Conservation (phyloP, 2,113 vertebrate genomes). For the Thermophis baileyi region DNA sequence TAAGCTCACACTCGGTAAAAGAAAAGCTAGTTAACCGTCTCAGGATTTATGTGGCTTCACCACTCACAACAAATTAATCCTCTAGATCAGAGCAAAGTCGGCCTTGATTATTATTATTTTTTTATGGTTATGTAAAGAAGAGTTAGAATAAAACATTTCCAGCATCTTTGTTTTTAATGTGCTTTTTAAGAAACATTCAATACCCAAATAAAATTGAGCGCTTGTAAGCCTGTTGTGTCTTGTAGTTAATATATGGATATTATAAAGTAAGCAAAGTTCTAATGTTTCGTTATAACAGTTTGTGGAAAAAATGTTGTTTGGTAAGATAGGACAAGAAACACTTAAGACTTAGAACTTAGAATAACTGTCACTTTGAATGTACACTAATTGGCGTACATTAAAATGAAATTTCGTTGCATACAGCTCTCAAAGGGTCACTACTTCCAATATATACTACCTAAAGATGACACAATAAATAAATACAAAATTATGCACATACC, state of each 20-base stretch:
- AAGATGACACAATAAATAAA: no score
- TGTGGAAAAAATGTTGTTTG: background rate
- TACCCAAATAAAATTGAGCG: background rate
- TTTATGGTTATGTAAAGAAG: background rate
- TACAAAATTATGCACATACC: no score
- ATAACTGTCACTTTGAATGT: no score
- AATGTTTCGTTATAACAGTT: background rate
- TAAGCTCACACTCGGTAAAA: conserved; percentile 1
- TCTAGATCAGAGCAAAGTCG: background rate
- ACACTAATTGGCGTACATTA: no score
- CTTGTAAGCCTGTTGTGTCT: background rate
- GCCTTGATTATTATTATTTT: no score
- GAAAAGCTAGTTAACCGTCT: conserved; percentile 15
- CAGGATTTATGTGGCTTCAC: conserved; percentile 9
- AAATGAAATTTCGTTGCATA: no score
- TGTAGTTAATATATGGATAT: background rate
- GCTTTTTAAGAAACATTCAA: background rate
- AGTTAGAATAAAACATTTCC: background rate
- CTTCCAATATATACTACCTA: no score
- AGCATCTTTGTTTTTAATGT: background rate
- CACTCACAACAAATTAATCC: background rate
- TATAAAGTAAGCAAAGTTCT: background rate
- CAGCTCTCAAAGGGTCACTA: no score
- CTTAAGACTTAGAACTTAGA: background rate
- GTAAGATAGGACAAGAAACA: background rate